Base-by-base conservation (phyloP, 1,140 invertebrate genomes). In the Drosophila azteca region DNA sequence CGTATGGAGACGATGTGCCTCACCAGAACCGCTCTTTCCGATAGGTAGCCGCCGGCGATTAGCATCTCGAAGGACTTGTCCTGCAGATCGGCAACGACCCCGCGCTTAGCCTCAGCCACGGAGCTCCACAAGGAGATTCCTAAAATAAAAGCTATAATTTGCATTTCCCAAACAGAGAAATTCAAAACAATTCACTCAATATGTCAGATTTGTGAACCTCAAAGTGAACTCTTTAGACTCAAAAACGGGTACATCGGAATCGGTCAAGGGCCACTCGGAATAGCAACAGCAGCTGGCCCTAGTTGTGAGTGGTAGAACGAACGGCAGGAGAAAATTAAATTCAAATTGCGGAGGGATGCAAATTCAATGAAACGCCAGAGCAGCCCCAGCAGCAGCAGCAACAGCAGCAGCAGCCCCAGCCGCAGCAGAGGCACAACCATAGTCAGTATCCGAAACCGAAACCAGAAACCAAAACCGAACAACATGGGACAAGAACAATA, bases 401-500 rank as follows among this genome's bases (percentile, higher is more conserved):
- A 24, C 26, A 29, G 44, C 65, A 43, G 48, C 59, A 43, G 15
- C 35, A 70, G 43, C 17, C 43, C 15, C 52, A 59, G 31, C 26
- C 39, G 26, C 65, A 53, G 24, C 13, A 48, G 45, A 45, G 29
- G 22, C 73, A 20, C 51, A 73, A 68, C 66, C 71, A 29, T 31
- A 61, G 51, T 55, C 68, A 48, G 22, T 68, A 53, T 13, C 54
- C 69, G 45, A 54, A 46, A 54, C 15, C 64, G 29, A 49, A 45
- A 66, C 49, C 66, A 58, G 31, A 59, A 68, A 75, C 50, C 77
- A 51, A 76, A 71, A 62, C 70, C 77, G 61, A 77, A 79, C 76
- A 78, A 67, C 74, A 71, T 76, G 66, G 67, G 63, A 69, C 65
- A 53, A 62, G 80, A 75, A 69, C 80, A 83, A 83, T 83, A 82